Evolutionary conservation across 2,888 invertebrate genomes (phyloP).

Genomic region (Kryphioiulus occultus): DNA sequence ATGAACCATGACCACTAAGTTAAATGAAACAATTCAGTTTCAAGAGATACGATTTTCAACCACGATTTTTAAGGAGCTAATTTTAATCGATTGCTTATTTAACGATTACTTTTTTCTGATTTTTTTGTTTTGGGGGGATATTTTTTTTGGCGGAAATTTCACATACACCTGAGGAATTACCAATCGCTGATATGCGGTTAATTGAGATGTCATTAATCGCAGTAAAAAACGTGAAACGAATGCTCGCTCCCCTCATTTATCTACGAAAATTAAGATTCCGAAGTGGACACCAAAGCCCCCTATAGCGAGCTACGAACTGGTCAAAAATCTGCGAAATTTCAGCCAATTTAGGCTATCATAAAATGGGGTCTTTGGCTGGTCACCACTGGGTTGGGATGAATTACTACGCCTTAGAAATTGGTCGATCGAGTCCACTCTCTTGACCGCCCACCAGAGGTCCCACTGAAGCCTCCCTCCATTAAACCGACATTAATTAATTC

Average conservation of each 20-base stretch:
- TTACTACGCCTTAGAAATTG: not conserved
- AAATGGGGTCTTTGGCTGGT: slow-evolving; percentile 16
- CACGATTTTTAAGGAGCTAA: no score
- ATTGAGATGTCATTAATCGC: not conserved
- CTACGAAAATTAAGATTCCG: not conserved
- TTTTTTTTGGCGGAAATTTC: not conserved
- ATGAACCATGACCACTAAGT: no score
- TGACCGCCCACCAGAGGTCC: not conserved
- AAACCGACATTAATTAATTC: not conserved
- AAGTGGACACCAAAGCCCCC: not conserved
- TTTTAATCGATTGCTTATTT: no score
- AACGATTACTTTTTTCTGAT: no score
- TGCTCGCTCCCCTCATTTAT: not conserved
- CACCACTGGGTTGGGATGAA: not conserved
- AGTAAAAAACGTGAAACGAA: not conserved
- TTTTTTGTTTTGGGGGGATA: not conserved
- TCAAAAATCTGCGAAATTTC: not conserved
- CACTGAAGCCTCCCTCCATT: not conserved
- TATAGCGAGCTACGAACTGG: not conserved
- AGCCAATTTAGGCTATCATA: not conserved
- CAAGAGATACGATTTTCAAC: no score
- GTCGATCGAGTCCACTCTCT: slow-evolving; percentile 6
- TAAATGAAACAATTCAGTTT: no score
- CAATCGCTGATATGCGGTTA: not conserved
- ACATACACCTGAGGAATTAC: not conserved